These are phyloP conservation scores for Limanda limanda DNA, from an alignment of 2,113 vertebrate genomes.

Conservation along the genomic window DNA sequence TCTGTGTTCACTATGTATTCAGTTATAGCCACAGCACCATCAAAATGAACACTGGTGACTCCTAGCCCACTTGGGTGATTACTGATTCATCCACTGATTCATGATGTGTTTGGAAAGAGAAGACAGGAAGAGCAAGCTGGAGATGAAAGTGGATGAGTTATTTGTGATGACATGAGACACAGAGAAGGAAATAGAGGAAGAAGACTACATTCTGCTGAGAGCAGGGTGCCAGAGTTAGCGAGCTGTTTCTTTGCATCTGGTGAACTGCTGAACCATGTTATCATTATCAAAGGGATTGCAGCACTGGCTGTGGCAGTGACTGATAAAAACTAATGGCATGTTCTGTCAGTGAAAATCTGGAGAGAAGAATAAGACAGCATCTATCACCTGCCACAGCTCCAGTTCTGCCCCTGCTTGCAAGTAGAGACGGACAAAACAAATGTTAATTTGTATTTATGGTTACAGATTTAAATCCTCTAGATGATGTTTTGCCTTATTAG, in stretches of 20 bases:
- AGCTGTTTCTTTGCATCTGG: constrained; percentile 29
- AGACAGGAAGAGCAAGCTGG: constrained; percentile 14
- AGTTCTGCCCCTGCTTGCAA: background rate
- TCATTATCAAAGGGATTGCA: constrained; percentile 15
- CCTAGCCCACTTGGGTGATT: background rate
- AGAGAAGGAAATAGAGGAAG: constrained; percentile 29
- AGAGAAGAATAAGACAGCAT: background rate
- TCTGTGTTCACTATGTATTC: constrained; percentile 7
- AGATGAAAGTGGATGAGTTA: constrained; percentile 33
- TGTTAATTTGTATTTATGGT: background rate
- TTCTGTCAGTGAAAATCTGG: background rate
- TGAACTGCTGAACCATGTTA: constrained; percentile 19
- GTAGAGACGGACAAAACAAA: too few relatives aligned
- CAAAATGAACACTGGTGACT: constrained; percentile 15
- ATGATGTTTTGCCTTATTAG: background rate
- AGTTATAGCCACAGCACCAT: background rate
- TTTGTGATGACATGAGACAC: constrained; percentile 17
- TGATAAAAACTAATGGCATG: background rate
- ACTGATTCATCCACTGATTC: constrained; percentile 22
- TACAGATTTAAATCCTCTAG: background rate
- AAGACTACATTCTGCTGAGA: constrained; percentile 27
- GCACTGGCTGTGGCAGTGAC: background rate
- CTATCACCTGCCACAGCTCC: background rate
- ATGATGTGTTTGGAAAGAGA: constrained; percentile 24
- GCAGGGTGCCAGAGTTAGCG: constrained; percentile 7